Evolutionary conservation across 2,888 invertebrate genomes (phyloP).

Genomic region (Amorpha juglandis): DNA sequence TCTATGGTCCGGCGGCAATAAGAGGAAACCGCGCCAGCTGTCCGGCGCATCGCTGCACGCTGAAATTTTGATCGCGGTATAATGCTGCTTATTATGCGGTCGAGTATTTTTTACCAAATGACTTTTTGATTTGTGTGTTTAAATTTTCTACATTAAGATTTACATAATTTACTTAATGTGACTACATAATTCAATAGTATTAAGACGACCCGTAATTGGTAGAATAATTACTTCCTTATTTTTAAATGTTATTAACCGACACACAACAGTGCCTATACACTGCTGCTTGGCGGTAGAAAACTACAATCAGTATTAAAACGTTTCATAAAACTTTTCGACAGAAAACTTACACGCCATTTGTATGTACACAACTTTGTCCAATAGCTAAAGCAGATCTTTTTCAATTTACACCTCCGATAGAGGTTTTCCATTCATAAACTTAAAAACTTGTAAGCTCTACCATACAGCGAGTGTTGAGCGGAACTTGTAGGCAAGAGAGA

Average conservation of each 20-base stretch:
- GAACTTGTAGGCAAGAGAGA: background rate
- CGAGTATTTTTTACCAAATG: constrained; percentile 34
- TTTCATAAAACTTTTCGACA: too few relatives aligned
- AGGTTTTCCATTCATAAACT: constrained; percentile 13
- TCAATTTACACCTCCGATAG: background rate
- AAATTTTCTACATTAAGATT: too few relatives aligned
- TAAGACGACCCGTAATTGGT: too few relatives aligned
- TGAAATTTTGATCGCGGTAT: constrained; percentile 75
- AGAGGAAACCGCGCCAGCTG: constrained; percentile 79
- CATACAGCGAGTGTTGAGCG: constrained; percentile 1
- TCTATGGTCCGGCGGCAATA: constrained; percentile 67
- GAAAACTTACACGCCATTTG: background rate
- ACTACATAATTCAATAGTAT: too few relatives aligned
- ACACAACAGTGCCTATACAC: too few relatives aligned
- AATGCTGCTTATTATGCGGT: constrained; percentile 68
- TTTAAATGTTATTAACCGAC: too few relatives aligned
- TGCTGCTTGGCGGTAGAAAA: background rate
- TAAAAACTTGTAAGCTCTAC: background rate
- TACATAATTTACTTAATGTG: too few relatives aligned
- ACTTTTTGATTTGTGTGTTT: background rate
- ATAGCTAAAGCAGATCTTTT: background rate
- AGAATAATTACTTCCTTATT: too few relatives aligned
- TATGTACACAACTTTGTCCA: background rate
- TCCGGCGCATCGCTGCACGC: constrained; percentile 64
- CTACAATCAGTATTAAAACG: too few relatives aligned